Base-by-base conservation (phyloP, 2,797 vertebrate genomes). In the Toxotes lorentzi region DNA sequence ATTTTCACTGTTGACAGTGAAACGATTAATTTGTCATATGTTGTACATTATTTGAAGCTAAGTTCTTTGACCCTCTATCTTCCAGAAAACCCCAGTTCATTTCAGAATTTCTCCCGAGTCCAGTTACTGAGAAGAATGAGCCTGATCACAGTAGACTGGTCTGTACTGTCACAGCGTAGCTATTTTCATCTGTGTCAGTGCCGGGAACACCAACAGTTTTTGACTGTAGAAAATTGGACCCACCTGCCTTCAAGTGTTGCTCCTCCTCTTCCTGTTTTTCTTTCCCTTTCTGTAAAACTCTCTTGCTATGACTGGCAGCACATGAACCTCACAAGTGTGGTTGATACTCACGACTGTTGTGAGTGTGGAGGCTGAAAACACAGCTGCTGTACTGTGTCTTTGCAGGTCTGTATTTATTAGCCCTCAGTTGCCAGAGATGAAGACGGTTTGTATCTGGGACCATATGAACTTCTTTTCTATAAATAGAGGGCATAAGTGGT, bases 211-310 rank as follows among this genome's bases (percentile, higher is more conserved):
- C 57, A 70, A 30, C 72, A 61, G 59, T 75, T 63, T 86, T 47
- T 81, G 53, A 67, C 51, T 38, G 32, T 51, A 69, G 74, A 32
- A 27, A 61, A 64, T 86, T 78, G 60, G 73, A 73, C 27, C 58
- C 50, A 62, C 74, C 64, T 77, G 76, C 30, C 40, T 79, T 32
- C 23, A 4, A 30, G 45, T 30, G 23, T 69, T 10, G 19, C 76
- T 75, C 86, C 81, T 78, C 76, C 73, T 50, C 76, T 84, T 89
- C 82, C 86, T 87, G 83, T 86, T 84, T 70, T 84, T 88, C 62
- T 85, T 71, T 66, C 73, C 70, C 77, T 74, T 59, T 35, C 72
- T 70, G 70, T 70, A 53, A 70, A 74, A 40, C 75, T 76, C 51
- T 79, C 11, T 30, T 14, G 70, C 19, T 23, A 35, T 72, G 10